Evolutionary conservation across 2,797 vertebrate genomes (phyloP).

Genomic region (Eidolon dupreanum): DNA sequence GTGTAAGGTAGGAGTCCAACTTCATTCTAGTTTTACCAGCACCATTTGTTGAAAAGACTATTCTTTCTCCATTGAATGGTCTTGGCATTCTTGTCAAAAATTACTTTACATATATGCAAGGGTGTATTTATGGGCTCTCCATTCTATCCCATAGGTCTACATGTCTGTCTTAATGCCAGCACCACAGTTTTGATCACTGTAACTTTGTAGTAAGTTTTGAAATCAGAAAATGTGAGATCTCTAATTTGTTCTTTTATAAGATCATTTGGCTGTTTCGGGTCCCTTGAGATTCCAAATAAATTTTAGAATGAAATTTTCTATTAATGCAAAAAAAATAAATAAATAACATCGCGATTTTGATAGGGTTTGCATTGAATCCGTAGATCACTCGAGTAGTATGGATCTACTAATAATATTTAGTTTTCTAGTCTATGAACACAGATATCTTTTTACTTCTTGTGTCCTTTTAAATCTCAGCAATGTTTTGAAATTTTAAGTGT

Average conservation of each 20-base stretch:
- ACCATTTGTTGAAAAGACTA: neutral
- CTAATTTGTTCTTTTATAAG: neutral
- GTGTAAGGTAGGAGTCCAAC: too few species aligned
- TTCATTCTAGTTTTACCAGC: neutral
- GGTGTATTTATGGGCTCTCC: neutral
- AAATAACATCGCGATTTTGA: neutral
- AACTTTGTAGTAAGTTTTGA: neutral
- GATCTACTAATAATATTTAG: neutral
- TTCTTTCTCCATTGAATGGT: neutral
- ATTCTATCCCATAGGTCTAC: too few species aligned
- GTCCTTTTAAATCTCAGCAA: neutral
- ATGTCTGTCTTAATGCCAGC: neutral
- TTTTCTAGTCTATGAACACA: neutral
- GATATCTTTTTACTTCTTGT: neutral
- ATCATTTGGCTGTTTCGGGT: neutral
- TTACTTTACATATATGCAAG: neutral
- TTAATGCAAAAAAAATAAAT: neutral
- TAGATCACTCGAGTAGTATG: neutral
- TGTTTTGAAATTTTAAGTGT: neutral
- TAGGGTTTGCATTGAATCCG: neutral
- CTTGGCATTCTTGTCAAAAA: neutral
- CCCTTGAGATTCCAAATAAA: neutral
- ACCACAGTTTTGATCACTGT: neutral
- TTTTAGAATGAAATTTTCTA: neutral
- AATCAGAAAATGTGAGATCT: neutral